Conservation (phyloP, 2,797 vertebrate species). For the Sebastes flavidus region DNA sequence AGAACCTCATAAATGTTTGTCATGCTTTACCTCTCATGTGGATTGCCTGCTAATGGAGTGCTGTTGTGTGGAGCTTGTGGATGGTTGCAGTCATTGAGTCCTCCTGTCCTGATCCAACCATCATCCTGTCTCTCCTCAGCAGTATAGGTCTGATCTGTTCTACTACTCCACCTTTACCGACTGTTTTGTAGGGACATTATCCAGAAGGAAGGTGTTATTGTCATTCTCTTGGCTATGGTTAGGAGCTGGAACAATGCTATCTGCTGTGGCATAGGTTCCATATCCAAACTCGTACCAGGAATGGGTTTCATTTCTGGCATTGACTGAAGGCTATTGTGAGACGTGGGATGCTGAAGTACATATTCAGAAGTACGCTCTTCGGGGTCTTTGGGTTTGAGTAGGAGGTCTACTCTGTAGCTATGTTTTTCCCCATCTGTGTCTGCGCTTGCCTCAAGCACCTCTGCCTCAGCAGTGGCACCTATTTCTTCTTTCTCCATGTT, state of each 20-base stretch:
- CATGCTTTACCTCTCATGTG: background rate
- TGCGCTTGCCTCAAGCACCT: too few species aligned
- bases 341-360: background rate
- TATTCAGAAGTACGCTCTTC: background rate
- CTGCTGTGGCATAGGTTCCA: too few species aligned
- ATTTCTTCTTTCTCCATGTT: too few species aligned
- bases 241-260: background rate
- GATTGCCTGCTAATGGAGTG: background rate
- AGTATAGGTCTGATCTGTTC: background rate
- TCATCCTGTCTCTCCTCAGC: background rate
- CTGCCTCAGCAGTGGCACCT: too few species aligned
- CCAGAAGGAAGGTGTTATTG: background rate
- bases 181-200: background rate
- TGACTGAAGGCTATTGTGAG: too few species aligned
- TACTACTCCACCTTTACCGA: background rate
- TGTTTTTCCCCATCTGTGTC: too few species aligned
- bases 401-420: too few species aligned
- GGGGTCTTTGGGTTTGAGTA: background rate
- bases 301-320: too few species aligned
- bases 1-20: background rate
- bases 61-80: background rate
- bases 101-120: background rate
- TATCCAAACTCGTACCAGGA: too few species aligned
- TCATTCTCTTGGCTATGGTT: background rate
- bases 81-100: background rate